phyloP scores from a whole-genome alignment of 1,140 invertebrate genomes.

The Aphelinus atriplicis region DNA sequence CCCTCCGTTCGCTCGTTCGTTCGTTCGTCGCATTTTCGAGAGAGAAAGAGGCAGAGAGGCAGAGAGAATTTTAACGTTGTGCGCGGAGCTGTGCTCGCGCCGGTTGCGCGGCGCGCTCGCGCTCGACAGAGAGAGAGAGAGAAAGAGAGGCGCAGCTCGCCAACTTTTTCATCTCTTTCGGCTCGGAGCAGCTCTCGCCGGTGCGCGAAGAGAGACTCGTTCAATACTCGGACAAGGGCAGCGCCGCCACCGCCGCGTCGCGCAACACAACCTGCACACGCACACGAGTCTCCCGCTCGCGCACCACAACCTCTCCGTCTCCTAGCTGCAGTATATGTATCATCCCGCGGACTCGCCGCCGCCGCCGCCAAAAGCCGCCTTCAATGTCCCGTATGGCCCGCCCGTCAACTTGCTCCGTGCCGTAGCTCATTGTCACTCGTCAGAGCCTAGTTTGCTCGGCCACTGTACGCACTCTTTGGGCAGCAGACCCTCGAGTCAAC shows the following conservation, averaged over 20 bases:
- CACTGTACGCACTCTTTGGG: too few species aligned
- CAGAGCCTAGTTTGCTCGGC: too few species aligned
- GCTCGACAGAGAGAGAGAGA: neutral
- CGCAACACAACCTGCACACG: slow-evolving; percentile 29
- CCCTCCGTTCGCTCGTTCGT: too few species aligned
- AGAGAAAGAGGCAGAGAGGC: neutral
- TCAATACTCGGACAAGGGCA: slow-evolving; percentile 58
- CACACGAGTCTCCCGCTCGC: slow-evolving; percentile 7
- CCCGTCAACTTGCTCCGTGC: too few species aligned
- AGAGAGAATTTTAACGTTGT: slow-evolving; percentile 39
- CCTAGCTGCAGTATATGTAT: too few species aligned
- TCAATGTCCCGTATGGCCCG: too few species aligned
- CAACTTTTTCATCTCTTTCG: slow-evolving; percentile 49
- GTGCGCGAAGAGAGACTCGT: slow-evolving; percentile 52
- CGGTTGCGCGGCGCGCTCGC: slow-evolving; percentile 32
- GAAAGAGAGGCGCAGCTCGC: slow-evolving; percentile 12
- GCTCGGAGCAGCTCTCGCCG: slow-evolving; percentile 46
- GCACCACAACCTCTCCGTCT: too few species aligned
- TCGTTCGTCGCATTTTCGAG: slow-evolving; percentile 22
- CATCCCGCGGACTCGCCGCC: too few species aligned
- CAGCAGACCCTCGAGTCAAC: too few species aligned
- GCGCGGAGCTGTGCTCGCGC: slow-evolving; percentile 1
- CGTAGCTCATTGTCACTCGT: too few species aligned
- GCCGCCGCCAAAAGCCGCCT: too few species aligned
- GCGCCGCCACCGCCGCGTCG: slow-evolving; percentile 32